Evolutionary conservation across 2,888 invertebrate genomes (phyloP), one percentile per base, ranked within the genome.

Genomic region (Heliconius ismenius): DNA sequence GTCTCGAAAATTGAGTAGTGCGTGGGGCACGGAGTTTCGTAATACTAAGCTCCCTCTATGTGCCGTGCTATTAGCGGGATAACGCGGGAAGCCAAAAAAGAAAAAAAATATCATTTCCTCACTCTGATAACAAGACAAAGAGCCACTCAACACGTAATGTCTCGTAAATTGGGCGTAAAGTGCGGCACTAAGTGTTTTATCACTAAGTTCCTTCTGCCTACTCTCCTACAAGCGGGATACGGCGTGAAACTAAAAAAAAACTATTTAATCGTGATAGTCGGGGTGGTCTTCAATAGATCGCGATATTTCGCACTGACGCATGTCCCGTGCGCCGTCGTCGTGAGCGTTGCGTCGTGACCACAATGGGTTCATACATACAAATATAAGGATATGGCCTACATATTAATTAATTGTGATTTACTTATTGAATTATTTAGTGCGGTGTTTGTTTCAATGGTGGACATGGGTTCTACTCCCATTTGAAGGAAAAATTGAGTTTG

Each of bases 291-390:
- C 39, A n/a, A 54, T 64, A 49, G 73, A 32, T 62, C 15, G 73
- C 26, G 72, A 72, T 60, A 72, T 67, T 72, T 72, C 58, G 60
- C 64, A 28, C 43, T 54, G 73, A 74, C 73, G 49, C 73, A 64
- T 74, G 32, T 64, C 49, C 28, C 39, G 21, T 32, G 32, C 54
- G 15, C 4, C 54, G 62, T 62, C 73, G 62, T 64, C 28, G 64
- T 64, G 73, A 36, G 36, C 49, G 63, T 49, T 64, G 49, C 64
- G 49, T 74, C 64, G 73, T 64, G 73, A 65, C 32, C 28, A 63
- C 64, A 49, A 15, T 49, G 64, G 64, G 49, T 54, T n/a, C 67
- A 67, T 67, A 67, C 67, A 62, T 62, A 62, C 24, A 24, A 39
- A 13, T 24, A 39, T 67, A 36, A 24, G 67, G 67, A 67, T 39